Evolutionary conservation across 2,888 invertebrate genomes (phyloP), one percentile per base, ranked within the genome.

Genomic region (Lithophane ornitopus): DNA sequence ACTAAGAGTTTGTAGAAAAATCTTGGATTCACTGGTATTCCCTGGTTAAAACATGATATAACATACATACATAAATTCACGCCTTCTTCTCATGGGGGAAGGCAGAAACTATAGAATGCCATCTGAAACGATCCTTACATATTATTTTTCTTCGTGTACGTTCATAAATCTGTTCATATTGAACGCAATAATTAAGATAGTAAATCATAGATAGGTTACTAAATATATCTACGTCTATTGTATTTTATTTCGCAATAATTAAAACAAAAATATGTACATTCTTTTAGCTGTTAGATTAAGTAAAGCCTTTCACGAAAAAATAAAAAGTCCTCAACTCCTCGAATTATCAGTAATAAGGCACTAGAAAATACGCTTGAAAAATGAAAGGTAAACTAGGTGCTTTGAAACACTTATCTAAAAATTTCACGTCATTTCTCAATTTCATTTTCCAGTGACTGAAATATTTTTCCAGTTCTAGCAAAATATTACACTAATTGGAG

Each of bases 401-500:
- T 39, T 58, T n/a, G 0, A 49, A 28, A 39, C n/a, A n/a, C n/a
- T n/a, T n/a, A n/a, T n/a, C 3, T 11, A 28, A 58, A 58, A 3
- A 28, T 14, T 26, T 39, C 26, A 41, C 39, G 14, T 70, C 4
- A 49, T n/a, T 16, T n/a, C 3, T 34, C 3, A 59, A 34, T 49
- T 22, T 8, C 0, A 34, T 71, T 70, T 58, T 58, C 11, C 28
- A 44, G 49, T 4, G 28, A 44, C 16, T 49, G 22, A 79, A 54
- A 71, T 54, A 34, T 22, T 68, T 75, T 61, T 41, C 26, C 12
- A 34, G 56, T 59, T 22, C 41, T 19, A 28, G 14, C 11, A 54
- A 80, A 78, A 70, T 52, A 72, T 52, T 16, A 41, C 28, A 49
- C 12, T 22, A 34, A 34, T 34, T 26, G 12, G 11, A 66, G 41